Conservation (phyloP, 2,113 vertebrate genomes). For the Haemorhous mexicanus region DNA sequence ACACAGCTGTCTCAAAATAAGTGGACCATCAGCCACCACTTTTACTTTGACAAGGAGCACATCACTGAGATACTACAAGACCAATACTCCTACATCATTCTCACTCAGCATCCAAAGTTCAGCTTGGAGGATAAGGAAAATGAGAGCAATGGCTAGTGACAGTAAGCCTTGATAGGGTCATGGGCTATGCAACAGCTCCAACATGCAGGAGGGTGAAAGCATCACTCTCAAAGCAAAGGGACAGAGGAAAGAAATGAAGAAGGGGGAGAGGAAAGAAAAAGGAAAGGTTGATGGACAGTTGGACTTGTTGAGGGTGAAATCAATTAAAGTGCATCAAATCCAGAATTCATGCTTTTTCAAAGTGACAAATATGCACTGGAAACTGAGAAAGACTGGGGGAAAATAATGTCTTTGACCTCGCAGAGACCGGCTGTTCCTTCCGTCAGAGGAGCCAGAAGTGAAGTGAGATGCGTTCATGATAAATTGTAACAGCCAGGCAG, state of each 20-base stretch:
- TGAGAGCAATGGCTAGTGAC: background rate
- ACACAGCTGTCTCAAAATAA: background rate
- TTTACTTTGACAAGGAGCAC: background rate
- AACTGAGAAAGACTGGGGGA: conserved; percentile 77
- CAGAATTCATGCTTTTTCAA: conserved; percentile 90
- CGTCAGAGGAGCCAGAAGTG: conserved; percentile 68
- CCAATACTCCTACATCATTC: background rate
- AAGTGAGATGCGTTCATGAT: conserved; percentile 76
- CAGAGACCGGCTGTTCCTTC: conserved; percentile 77
- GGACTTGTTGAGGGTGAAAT: conserved; percentile 85
- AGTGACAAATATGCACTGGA: conserved; percentile 89
- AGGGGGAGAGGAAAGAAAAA: conserved; percentile 51
- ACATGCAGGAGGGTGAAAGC: conserved; percentile 55
- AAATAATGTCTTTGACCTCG: conserved; percentile 80
- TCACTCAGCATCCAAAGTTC: background rate
- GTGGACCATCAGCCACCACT: background rate
- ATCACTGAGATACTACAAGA: background rate
- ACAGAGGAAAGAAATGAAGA: conserved; percentile 43
- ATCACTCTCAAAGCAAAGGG: conserved; percentile 51
- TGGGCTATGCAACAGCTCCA: conserved; percentile 48
- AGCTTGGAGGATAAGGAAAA: background rate
- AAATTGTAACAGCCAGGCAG: conserved; percentile 79
- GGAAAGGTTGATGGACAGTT: conserved; percentile 76
- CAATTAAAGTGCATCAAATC: conserved; percentile 96
- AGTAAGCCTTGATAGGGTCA: background rate